Percentiles rank a stretch among this genome's conserved stretches.
Conservation (phyloP, 2,113 vertebrate genomes). For the Albula goreensis region DNA sequence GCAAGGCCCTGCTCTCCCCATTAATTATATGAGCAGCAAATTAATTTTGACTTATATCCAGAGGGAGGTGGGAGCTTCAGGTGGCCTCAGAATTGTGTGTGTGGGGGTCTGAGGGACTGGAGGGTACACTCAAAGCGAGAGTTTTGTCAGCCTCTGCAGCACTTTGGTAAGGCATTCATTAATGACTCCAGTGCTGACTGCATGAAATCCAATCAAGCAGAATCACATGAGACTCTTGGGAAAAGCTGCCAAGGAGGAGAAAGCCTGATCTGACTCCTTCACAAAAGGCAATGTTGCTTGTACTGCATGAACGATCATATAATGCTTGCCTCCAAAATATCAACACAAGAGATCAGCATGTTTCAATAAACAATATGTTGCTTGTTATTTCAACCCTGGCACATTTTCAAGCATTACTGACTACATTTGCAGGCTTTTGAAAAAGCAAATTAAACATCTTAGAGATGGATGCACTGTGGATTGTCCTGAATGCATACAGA, state of each 20-base stretch:
- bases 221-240: neutral
- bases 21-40: slow-evolving; percentile 68
- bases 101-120: slow-evolving; percentile 3
- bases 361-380: neutral
- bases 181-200: slow-evolving; percentile 20
- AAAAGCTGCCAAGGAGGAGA: neutral
- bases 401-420: neutral
- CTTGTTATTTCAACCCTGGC: neutral
- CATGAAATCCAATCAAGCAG: slow-evolving; percentile 39
- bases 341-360: neutral
- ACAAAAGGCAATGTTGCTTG: neutral
- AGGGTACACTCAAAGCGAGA: slow-evolving; percentile 4
- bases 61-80: slow-evolving; percentile 52
- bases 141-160: slow-evolving; percentile 22
- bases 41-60: slow-evolving; percentile 59
- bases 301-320: neutral
- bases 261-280: neutral
- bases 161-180: slow-evolving; percentile 44
- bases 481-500: neutral
- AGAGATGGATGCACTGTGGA: neutral
- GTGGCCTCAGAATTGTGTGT: slow-evolving; percentile 31
- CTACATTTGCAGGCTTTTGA: neutral
- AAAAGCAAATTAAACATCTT: neutral
- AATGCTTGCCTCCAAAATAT: neutral
- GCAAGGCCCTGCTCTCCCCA: slow-evolving; percentile 44